These are phyloP conservation scores for Lasioglossum lativentre DNA, from an alignment of 2,888 invertebrate species.

Conservation along the genomic window DNA sequence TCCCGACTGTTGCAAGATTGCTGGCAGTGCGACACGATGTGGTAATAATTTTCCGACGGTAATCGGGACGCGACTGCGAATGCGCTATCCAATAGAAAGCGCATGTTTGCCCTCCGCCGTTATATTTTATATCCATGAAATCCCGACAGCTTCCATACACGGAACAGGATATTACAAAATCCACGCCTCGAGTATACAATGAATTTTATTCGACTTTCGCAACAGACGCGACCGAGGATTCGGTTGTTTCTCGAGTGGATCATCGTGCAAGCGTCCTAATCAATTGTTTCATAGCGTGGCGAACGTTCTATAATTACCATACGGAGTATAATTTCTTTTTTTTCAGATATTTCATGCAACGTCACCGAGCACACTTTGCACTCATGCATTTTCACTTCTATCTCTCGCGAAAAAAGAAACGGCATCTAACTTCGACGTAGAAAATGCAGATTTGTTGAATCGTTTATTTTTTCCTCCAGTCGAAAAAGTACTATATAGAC, in stretches of 20 bases:
- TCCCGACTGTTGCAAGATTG: slow-evolving; percentile 66
- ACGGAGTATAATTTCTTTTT: not conserved
- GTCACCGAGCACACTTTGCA: not conserved
- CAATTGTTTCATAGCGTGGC: not conserved
- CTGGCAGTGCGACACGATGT: slow-evolving; percentile 52
- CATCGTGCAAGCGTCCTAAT: not conserved
- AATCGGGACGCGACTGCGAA: slow-evolving; percentile 69
- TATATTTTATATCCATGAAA: slow-evolving; percentile 61
- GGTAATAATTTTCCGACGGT: slow-evolving; percentile 69
- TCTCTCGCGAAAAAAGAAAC: not conserved
- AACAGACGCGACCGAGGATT: not conserved
- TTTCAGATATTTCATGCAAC: not conserved
- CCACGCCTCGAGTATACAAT: not conserved
- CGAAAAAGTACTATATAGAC: not conserved
- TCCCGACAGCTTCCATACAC: not conserved
- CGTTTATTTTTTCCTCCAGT: not conserved
- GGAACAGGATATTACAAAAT: slow-evolving; percentile 31
- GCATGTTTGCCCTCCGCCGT: slow-evolving; percentile 54
- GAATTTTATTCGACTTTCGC: not conserved
- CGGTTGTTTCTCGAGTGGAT: not conserved
- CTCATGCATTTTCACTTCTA: not conserved
- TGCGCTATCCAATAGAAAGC: slow-evolving; percentile 65
- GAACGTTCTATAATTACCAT: not conserved
- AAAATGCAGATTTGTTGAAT: not conserved
- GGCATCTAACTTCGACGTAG: not conserved